phyloP scores from a whole-genome alignment of 2,888 invertebrate species.

The Nephrocerus scutellatus region DNA sequence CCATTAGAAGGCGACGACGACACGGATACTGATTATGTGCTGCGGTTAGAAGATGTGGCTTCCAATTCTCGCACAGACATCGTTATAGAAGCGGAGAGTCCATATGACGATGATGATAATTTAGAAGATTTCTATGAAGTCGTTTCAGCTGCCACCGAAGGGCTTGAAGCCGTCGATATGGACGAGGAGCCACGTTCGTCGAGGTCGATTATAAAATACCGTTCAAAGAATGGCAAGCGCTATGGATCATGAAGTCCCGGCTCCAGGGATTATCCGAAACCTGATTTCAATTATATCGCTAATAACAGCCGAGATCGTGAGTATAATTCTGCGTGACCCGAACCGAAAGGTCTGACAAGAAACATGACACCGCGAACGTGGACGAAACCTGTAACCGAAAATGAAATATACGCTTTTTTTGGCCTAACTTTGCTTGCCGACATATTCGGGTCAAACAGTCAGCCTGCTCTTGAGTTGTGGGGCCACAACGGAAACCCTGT shows the following conservation, averaged over 20 bases:
- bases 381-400: conserved; percentile 3
- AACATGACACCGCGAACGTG: conserved; percentile 3
- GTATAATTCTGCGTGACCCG: conserved; percentile 8
- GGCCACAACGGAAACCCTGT: conserved; percentile 12
- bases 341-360: conserved; percentile 7
- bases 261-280: conserved; percentile 8
- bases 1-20: conserved; percentile 6
- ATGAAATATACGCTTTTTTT: conserved; percentile 7
- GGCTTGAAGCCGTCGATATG: conserved; percentile 8
- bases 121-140: too few relatives aligned
- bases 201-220: conserved; percentile 1
- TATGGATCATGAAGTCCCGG: conserved; percentile 3
- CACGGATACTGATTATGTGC: conserved; percentile 1
- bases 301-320: conserved; percentile 7
- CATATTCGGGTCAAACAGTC: conserved; percentile 4
- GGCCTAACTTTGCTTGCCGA: conserved; percentile 6
- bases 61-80: conserved; percentile 5
- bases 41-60: conserved; percentile 5
- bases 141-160: conserved; percentile 8
- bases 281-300: conserved; percentile 6
- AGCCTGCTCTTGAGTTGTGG: conserved; percentile 6
- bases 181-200: conserved; percentile 8
- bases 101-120: conserved; percentile 9
- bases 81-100: conserved; percentile 4
- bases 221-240: background rate